phyloP scores from a whole-genome alignment of 23 tunicate species.

The Phallusia fumigata region DNA sequence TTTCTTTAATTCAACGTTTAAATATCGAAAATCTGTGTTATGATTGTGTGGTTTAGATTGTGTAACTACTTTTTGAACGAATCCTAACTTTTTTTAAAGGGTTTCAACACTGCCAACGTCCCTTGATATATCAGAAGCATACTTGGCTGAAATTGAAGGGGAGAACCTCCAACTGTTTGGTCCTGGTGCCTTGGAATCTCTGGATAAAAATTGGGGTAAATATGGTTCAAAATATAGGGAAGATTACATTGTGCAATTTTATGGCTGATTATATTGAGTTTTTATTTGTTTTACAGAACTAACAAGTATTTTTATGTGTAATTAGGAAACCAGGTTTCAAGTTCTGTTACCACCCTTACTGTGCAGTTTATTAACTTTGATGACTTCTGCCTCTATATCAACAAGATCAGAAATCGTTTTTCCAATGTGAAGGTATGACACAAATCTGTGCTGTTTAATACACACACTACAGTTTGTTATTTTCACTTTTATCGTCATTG shows the following conservation, averaged over 20 bases:
- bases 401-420: conserved; percentile 55
- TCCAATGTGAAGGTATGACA: conserved; percentile 64
- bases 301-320: not conserved
- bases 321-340: conserved; percentile 77
- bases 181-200: conserved; percentile 76
- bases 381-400: conserved; percentile 62
- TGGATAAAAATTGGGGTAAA: conserved; percentile 92
- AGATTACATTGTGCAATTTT: not conserved
- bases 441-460: too few species aligned
- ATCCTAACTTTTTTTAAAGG: not conserved
- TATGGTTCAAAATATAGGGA: not conserved
- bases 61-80: too few species aligned
- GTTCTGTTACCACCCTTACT: conserved; percentile 67
- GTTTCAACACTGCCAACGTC: conserved; percentile 29
- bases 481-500: too few species aligned
- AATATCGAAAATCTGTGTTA: too few species aligned
- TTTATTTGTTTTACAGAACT: not conserved
- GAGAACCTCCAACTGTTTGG: conserved; percentile 79
- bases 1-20: too few species aligned
- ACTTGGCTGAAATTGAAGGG: conserved; percentile 82
- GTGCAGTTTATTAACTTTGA: conserved; percentile 87
- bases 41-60: not conserved
- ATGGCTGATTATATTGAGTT: not conserved
- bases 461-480: too few species aligned
- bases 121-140: conserved; percentile 80